These are phyloP conservation scores for Cerastoderma edule DNA, from an alignment of 2,888 invertebrate genomes.

Conservation along the genomic window DNA sequence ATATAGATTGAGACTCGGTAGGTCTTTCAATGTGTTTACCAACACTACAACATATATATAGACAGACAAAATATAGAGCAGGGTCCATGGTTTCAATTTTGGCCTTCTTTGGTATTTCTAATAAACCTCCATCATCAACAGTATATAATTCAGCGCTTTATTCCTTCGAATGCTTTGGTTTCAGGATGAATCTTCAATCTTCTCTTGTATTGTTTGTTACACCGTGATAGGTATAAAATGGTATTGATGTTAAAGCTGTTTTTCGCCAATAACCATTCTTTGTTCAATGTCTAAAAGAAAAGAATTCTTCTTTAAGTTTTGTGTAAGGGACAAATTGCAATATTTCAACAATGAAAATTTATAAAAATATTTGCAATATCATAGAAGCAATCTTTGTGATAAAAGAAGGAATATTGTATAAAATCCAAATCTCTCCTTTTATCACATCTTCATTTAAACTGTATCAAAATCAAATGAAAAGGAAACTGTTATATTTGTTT, in stretches of 20 bases:
- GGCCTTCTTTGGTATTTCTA: conserved; percentile 22
- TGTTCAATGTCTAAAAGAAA: conserved; percentile 12
- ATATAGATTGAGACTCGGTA: conserved; percentile 33
- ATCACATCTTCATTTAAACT: too few species aligned
- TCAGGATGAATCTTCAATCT: neutral
- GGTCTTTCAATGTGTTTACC: neutral
- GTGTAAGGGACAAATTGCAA: too few species aligned
- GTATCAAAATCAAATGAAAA: too few species aligned
- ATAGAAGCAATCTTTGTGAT: too few species aligned
- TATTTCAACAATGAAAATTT: too few species aligned
- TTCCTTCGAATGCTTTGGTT: conserved; percentile 1
- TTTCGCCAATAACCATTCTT: neutral
- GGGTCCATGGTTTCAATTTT: conserved; percentile 19
- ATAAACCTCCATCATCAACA: conserved; percentile 19
- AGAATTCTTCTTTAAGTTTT: neutral
- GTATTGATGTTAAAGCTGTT: too few species aligned
- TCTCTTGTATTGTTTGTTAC: neutral
- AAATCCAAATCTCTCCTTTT: too few species aligned
- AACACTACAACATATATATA: conserved; percentile 16
- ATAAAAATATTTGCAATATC: too few species aligned
- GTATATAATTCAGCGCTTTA: neutral
- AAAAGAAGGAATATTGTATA: too few species aligned
- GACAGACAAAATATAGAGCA: conserved; percentile 22
- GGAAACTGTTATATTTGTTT: too few species aligned
- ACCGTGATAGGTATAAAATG: neutral